These are phyloP conservation scores for Silurus asotus DNA, from an alignment of 2,113 vertebrate species.

Conservation along the genomic window DNA sequence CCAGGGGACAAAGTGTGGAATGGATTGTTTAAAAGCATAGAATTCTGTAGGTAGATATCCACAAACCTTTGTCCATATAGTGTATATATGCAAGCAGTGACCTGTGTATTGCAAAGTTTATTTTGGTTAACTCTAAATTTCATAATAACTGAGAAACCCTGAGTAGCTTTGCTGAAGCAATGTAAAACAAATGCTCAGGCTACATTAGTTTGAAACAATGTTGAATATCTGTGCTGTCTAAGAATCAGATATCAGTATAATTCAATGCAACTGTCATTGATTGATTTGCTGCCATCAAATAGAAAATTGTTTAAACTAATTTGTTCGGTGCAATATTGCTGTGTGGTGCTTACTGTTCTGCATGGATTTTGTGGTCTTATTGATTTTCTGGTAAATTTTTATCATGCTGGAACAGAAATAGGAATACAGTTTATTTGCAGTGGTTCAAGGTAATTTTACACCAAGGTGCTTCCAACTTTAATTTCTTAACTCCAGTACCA, in stretches of 20 bases:
- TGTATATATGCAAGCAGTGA: not conserved
- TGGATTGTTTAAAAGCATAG: no score
- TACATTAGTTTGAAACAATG: not conserved
- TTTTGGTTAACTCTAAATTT: not conserved
- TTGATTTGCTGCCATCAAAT: not conserved
- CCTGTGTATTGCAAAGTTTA: not conserved
- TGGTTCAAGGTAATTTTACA: not conserved
- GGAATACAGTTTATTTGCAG: slow-evolving; percentile 15
- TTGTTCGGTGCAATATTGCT: not conserved
- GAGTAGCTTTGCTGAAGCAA: not conserved
- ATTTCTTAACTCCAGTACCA: not conserved
- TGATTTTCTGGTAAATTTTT: not conserved
- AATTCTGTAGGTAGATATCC: no score
- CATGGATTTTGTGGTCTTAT: not conserved
- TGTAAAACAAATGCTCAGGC: not conserved
- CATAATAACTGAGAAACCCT: no score
- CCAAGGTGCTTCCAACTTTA: not conserved
- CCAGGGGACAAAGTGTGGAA: no score
- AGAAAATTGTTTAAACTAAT: not conserved
- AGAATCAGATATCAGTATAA: not conserved
- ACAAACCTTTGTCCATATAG: no score
- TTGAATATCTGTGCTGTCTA: not conserved
- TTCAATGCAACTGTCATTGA: not conserved
- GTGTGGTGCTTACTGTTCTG: not conserved
- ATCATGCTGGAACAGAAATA: slow-evolving; percentile 14